phyloP scores from a whole-genome alignment of 2,113 vertebrate genomes.

The Halichoerus grypus region DNA sequence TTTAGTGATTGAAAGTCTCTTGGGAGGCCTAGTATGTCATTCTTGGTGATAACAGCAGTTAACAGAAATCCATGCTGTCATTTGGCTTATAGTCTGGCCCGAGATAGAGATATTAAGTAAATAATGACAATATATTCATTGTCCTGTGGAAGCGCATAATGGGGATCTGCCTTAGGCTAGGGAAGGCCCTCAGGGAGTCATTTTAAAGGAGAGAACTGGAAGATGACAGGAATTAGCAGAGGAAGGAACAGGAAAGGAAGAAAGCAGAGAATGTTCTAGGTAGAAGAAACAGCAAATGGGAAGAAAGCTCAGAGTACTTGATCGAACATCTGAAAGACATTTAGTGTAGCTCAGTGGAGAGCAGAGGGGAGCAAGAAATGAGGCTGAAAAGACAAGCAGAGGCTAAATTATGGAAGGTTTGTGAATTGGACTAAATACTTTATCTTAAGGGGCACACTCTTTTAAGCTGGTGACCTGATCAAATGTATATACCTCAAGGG shows the following conservation, averaged over 20 bases:
- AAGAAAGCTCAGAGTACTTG: neutral
- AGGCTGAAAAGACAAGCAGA: neutral
- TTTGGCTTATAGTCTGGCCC: neutral
- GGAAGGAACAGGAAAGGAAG: neutral
- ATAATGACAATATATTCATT: neutral
- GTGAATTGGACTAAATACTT: constrained; percentile 2
- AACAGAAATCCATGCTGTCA: constrained; percentile 4
- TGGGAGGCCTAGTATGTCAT: neutral
- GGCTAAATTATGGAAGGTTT: neutral
- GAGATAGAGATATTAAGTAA: neutral
- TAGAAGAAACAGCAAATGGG: neutral
- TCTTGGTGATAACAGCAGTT: neutral
- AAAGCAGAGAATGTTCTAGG: neutral
- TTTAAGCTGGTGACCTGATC: neutral
- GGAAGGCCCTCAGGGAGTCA: neutral
- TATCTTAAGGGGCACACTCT: neutral
- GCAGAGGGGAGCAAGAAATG: neutral
- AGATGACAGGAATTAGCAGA: neutral
- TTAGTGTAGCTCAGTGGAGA: neutral
- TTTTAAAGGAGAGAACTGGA: neutral
- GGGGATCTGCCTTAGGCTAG: neutral
- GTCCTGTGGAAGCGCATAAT: neutral
- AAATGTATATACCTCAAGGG: constrained; percentile 38
- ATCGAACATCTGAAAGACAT: neutral
- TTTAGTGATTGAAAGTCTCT: neutral